Conservation (phyloP, 92 coral and sea anemone species). For the Porites rus region DNA sequence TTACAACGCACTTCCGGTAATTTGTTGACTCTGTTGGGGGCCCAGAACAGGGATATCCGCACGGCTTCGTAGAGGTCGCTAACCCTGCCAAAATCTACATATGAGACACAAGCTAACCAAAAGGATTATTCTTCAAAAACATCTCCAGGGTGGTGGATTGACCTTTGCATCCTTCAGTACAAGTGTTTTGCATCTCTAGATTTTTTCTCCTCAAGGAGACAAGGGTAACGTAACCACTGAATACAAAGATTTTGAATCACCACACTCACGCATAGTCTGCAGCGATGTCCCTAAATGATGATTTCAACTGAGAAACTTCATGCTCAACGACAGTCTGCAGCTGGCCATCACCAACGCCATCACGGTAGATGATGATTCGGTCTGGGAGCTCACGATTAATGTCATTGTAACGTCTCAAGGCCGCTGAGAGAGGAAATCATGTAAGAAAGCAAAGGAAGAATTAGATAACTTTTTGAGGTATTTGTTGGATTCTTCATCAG, state of each 20-base stretch:
- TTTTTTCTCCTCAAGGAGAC: background rate
- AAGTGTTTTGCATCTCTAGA: background rate
- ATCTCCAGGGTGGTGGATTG: too few relatives aligned
- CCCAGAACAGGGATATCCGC: too few relatives aligned
- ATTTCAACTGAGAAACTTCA: constrained; percentile 87
- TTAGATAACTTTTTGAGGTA: background rate
- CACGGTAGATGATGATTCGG: constrained; percentile 84
- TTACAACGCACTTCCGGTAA: too few relatives aligned
- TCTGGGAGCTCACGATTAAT: constrained; percentile 83
- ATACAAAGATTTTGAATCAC: background rate
- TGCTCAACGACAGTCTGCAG: constrained; percentile 81
- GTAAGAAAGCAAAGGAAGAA: background rate
- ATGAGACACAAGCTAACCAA: too few relatives aligned
- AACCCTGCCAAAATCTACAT: too few relatives aligned
- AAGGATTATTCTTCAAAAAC: too few relatives aligned
- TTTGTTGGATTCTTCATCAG: too few relatives aligned
- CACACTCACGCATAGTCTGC: constrained; percentile 69
- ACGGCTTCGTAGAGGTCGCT: too few relatives aligned
- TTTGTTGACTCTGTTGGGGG: too few relatives aligned
- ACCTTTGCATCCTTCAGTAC: too few relatives aligned
- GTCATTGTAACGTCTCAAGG: constrained; percentile 74
- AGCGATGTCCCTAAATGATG: constrained; percentile 58
- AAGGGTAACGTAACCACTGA: background rate
- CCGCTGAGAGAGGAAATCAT: constrained; percentile 55
- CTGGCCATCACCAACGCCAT: constrained; percentile 99